Conservation (phyloP, 2,113 vertebrate species). For the Tricholaema leucomelas region DNA sequence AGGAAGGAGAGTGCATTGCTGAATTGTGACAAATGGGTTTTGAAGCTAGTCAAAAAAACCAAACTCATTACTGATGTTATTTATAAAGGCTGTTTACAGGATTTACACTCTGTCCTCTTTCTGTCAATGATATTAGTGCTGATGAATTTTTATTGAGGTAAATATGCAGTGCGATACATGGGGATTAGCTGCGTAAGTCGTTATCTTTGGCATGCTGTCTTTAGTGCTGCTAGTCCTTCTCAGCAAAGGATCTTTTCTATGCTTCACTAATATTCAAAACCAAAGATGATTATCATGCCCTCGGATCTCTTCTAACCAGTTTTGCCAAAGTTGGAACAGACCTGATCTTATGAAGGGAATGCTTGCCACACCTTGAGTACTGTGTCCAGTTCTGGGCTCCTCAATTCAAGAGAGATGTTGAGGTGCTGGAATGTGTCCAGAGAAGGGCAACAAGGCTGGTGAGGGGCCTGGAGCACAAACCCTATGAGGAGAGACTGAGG, state of each 20-base stretch:
- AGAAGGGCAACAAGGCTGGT: too few species aligned
- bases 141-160: constrained; percentile 32
- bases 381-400: too few species aligned
- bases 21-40: background rate
- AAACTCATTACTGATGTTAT: background rate
- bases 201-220: constrained; percentile 26
- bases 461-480: too few species aligned
- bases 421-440: too few species aligned
- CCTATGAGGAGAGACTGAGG: too few species aligned
- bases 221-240: background rate
- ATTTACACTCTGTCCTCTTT: constrained; percentile 16
- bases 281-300: background rate
- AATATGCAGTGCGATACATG: constrained; percentile 14
- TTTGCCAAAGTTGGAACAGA: background rate
- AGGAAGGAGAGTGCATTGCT: background rate
- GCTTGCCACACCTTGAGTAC: too few species aligned
- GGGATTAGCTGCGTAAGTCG: background rate
- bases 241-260: background rate
- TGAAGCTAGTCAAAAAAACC: background rate
- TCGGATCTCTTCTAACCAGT: background rate
- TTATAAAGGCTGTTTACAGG: constrained; percentile 15
- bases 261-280: constrained; percentile 1
- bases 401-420: too few species aligned
- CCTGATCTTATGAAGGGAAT: background rate
- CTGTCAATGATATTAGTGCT: constrained; percentile 19